These are phyloP conservation scores for Cepphus grylle DNA, from an alignment of 2,113 vertebrate genomes.

Conservation along the genomic window DNA sequence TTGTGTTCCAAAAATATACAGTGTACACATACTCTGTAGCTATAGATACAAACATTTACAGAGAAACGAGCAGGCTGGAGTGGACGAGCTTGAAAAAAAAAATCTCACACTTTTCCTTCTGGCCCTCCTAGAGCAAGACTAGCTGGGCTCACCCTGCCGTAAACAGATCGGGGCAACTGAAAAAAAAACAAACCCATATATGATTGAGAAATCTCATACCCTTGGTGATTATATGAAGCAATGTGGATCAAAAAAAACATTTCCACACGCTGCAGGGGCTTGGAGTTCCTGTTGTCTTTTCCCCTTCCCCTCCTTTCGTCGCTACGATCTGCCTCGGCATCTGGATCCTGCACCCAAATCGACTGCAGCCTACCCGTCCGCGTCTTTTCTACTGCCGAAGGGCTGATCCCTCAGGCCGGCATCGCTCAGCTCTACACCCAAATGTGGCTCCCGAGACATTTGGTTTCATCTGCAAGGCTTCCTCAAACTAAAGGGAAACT, in stretches of 20 bases:
- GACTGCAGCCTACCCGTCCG: accelerated
- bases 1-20: slow-evolving; percentile 38
- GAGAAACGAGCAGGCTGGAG: not conserved
- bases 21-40: not conserved
- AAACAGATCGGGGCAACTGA: not conserved
- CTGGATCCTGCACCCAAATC: not conserved
- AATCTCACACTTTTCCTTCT: not conserved
- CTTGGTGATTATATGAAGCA: not conserved
- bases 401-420: accelerated
- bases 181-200: not conserved
- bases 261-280: not conserved
- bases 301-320: not conserved
- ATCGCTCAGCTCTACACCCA: not conserved
- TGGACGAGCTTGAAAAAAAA: not conserved
- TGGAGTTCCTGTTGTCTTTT: not conserved
- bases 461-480: not conserved
- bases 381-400: not conserved
- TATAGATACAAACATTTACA: slow-evolving; percentile 33
- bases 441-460: not conserved
- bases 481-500: not conserved
- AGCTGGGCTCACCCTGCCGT: not conserved
- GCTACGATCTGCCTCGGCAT: not conserved
- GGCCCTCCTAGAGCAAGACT: not conserved
- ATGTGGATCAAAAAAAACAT: not conserved
- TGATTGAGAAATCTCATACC: accelerated